phyloP scores from a whole-genome alignment of 2,888 invertebrate genomes.

The Andricus quercusramuli region DNA sequence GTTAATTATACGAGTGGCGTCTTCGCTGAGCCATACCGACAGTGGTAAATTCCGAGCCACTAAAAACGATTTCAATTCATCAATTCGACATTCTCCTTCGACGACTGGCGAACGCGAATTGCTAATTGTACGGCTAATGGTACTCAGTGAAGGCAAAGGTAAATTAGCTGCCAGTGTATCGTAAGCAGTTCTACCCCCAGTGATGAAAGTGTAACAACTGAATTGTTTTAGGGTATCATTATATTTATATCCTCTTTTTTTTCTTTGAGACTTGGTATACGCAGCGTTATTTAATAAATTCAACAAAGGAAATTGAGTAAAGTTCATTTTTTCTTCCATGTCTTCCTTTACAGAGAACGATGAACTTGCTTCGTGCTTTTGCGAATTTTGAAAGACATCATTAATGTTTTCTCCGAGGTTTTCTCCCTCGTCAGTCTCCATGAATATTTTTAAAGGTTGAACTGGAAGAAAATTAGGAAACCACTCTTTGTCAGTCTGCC shows the following conservation, averaged over 20 bases:
- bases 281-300: not conserved
- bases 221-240: slow-evolving; percentile 40
- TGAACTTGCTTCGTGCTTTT: not conserved
- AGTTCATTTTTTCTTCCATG: no score
- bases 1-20: slow-evolving; percentile 56
- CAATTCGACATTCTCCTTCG: no score
- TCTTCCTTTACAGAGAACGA: not conserved
- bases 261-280: not conserved
- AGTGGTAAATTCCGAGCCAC: slow-evolving; percentile 48
- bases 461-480: not conserved
- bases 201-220: slow-evolving; percentile 40
- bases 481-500: not conserved
- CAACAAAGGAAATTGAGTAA: not conserved
- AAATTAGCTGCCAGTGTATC: slow-evolving; percentile 56
- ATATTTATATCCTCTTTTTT: slow-evolving; percentile 42
- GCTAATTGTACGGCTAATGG: no score
- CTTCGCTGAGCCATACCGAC: slow-evolving; percentile 57
- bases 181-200: slow-evolving; percentile 54
- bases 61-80: no score
- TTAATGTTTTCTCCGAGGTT: not conserved
- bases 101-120: no score
- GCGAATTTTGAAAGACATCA: not conserved
- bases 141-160: slow-evolving; percentile 49
- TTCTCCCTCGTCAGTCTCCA: not conserved
- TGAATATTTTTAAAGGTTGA: not conserved